Conservation (phyloP, 2,113 vertebrate species). For the Megaceryle maxima region DNA sequence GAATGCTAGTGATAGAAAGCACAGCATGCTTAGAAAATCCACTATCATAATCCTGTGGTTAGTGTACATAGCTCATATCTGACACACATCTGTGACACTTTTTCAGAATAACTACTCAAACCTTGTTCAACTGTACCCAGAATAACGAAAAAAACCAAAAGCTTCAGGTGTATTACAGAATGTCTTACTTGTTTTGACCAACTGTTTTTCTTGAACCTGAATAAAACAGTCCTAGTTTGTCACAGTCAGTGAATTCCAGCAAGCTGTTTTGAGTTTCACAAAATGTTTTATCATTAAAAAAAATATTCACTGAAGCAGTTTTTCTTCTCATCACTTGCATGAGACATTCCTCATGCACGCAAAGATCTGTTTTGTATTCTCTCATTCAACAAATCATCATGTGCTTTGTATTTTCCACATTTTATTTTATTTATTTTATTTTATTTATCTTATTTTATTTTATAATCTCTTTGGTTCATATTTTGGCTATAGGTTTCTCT, state of each 20-base stretch:
- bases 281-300: not conserved
- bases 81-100: not conserved
- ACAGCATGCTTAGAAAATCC: not conserved
- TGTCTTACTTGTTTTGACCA: not conserved
- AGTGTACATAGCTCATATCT: not conserved
- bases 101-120: not conserved
- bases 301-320: not conserved
- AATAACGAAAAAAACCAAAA: not conserved
- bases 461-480: not conserved
- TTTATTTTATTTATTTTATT: not conserved
- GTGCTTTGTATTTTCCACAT: not conserved
- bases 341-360: not conserved
- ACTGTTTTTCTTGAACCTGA: not conserved
- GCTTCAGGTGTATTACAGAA: not conserved
- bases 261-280: not conserved
- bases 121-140: not conserved
- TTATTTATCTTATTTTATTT: not conserved
- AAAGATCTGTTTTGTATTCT: not conserved
- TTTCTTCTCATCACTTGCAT: not conserved
- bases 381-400: not conserved
- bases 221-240: not conserved
- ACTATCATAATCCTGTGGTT: not conserved
- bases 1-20: not conserved
- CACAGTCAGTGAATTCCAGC: not conserved
- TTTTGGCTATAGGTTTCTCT: slow-evolving; percentile 75